phyloP scores from a whole-genome alignment of 1,140 invertebrate genomes.

The Zaprionus nigranus region DNA sequence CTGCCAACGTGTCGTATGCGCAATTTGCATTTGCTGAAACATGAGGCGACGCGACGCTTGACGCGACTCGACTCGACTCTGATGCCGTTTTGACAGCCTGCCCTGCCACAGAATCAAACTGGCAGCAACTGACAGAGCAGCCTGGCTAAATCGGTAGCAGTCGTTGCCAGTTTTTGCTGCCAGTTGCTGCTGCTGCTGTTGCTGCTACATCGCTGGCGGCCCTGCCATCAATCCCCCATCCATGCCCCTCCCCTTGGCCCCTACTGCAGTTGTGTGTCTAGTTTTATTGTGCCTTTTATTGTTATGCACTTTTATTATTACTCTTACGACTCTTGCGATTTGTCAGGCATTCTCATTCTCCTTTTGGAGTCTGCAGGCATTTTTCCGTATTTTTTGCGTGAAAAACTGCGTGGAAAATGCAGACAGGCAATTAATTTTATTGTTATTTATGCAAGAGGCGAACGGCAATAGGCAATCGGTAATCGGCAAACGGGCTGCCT shows the following conservation, averaged over 20 bases:
- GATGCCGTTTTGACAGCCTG: slow-evolving; percentile 32
- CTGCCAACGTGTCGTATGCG: slow-evolving; percentile 34
- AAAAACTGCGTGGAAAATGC: slow-evolving; percentile 67
- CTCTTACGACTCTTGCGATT: slow-evolving; percentile 47
- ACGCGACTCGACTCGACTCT: slow-evolving; percentile 5
- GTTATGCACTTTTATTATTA: slow-evolving; percentile 59
- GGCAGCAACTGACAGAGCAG: slow-evolving; percentile 8
- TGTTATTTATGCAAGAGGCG: slow-evolving; percentile 69
- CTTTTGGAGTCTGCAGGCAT: slow-evolving; percentile 41
- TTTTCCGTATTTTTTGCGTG: slow-evolving; percentile 32
- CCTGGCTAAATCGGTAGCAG: slow-evolving; percentile 37
- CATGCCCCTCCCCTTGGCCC: not conserved
- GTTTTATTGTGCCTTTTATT: slow-evolving; percentile 65
- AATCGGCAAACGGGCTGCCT: slow-evolving; percentile 54
- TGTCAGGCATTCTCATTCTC: slow-evolving; percentile 38
- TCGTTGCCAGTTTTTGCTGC: slow-evolving; percentile 21
- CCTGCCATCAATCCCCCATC: slow-evolving; percentile 67
- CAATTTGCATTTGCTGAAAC: slow-evolving; percentile 34
- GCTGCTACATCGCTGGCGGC: slow-evolving; percentile 26
- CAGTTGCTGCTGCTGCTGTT: slow-evolving; percentile 4
- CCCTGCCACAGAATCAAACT: slow-evolving; percentile 11
- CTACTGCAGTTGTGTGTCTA: slow-evolving; percentile 25
- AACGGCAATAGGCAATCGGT: slow-evolving; percentile 73
- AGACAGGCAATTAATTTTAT: slow-evolving; percentile 77
- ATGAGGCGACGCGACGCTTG: not conserved